Evolutionary conservation across 2,888 invertebrate genomes (phyloP), one percentile per base, ranked within the genome.

Genomic region (Tipula vernalis): DNA sequence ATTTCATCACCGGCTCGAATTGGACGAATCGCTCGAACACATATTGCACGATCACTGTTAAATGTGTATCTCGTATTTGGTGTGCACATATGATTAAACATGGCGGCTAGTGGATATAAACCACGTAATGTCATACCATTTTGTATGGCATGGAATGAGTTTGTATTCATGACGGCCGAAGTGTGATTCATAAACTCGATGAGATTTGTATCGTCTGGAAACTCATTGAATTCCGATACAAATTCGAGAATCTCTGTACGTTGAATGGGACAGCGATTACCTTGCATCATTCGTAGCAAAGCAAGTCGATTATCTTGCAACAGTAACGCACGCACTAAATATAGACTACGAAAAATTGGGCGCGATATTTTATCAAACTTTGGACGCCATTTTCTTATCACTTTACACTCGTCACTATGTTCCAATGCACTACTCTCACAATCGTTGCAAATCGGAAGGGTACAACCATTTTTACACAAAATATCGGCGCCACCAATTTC

Each of bases 51-150:
- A 15, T 94, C 93, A 51, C 94, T 92, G 87, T 94, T 94, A 71
- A 94, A 95, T 87, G 93, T 92, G 89, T 96, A 95, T 87, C 94
- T 93, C 0, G 96, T 95, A 89, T 96, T 96, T 44, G 96, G 94
- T 86, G 92, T 93, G 90, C 96, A 96, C 89, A 94, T 94, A 89
- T 96, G 96, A 89, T 95, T 94, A 92, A 96, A 93, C 91, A 96
- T 93, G 36, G 95, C 94, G 2, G 95, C 94, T 87, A 94, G 93
- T 0, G 95, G 93, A 90, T 95, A 96, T 88, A 96, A 91, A 87
- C 94, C 95, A 86, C 95, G 92, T 36, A 94, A 91, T 15, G 90
- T 89, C 36, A 90, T 89, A 44, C 89, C 90, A 71, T 71, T 71
- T 2, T 84, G 41, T 1, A 91, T 90, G 0, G 91, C 90, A 89